phyloP scores from a whole-genome alignment of 1,140 invertebrate genomes.

The Lepidurus arcticus region DNA sequence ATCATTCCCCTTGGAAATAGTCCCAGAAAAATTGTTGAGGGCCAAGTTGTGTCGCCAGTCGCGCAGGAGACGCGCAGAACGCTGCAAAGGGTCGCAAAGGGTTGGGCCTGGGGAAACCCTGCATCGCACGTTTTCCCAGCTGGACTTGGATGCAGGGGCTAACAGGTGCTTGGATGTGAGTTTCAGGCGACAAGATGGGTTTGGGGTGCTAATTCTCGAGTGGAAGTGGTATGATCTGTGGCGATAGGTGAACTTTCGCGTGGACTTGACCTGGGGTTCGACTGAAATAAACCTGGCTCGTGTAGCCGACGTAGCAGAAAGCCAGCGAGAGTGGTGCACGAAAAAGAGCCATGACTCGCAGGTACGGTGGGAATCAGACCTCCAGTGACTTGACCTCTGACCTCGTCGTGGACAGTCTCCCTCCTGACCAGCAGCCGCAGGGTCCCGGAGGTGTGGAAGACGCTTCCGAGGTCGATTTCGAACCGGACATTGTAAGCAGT shows the following conservation, averaged over 20 bases:
- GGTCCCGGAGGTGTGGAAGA: background rate
- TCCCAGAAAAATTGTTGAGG: background rate
- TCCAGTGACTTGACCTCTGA: slow-evolving; percentile 7
- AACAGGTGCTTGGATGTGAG: slow-evolving; percentile 11
- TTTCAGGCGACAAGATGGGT: background rate
- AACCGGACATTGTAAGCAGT: background rate
- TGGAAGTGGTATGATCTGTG: background rate
- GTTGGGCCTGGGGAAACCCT: background rate
- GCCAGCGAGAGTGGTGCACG: background rate
- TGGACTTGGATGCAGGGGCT: slow-evolving; percentile 8
- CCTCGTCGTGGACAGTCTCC: background rate
- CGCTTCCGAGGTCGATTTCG: background rate
- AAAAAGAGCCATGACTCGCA: background rate
- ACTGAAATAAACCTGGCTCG: background rate
- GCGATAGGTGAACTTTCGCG: background rate
- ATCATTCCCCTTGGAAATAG: background rate
- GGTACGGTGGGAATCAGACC: background rate
- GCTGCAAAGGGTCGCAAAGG: slow-evolving; percentile 20
- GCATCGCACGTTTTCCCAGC: background rate
- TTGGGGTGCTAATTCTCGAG: background rate
- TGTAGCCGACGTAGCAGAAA: background rate
- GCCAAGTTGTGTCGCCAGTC: background rate
- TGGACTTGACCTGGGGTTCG: background rate
- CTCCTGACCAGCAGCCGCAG: slow-evolving; percentile 1
- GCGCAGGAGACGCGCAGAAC: slow-evolving; percentile 20